Percentiles rank a stretch among this genome's conserved stretches.
Conservation (phyloP, 2,888 invertebrate genomes). For the Taphrorychus bicolor region DNA sequence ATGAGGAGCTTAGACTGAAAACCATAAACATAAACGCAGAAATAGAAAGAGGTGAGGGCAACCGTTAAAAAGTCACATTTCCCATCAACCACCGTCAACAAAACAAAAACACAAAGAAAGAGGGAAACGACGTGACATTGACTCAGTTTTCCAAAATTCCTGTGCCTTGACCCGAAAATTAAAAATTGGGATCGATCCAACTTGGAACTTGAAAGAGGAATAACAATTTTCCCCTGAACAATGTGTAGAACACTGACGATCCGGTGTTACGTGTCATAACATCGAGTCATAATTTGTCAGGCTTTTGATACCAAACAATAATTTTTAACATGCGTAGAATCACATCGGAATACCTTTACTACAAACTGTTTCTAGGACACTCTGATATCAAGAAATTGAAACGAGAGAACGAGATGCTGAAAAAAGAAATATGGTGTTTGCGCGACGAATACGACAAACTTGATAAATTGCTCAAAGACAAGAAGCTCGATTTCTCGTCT, state of each 20-base stretch:
- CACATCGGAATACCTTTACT: not conserved
- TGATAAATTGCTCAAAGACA: conserved; percentile 77
- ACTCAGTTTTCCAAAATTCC: not conserved
- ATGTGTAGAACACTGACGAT: conserved; percentile 6
- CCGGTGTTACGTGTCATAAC: conserved; percentile 15
- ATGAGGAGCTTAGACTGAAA: conserved; percentile 86
- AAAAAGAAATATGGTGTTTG: conserved; percentile 85
- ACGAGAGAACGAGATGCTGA: conserved; percentile 85
- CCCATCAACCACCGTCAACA: not conserved
- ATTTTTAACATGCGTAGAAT: not conserved
- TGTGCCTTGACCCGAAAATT: conserved; percentile 5
- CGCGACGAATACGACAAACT: conserved; percentile 89
- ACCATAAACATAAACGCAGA: conserved; percentile 93
- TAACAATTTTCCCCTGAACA: not conserved
- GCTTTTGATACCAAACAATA: not conserved
- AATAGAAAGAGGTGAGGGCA: conserved; percentile 81
- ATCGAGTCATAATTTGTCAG: conserved; percentile 15
- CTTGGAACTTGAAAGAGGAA: conserved; percentile 9
- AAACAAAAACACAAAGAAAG: conserved; percentile 1
- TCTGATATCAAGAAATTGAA: conserved; percentile 88
- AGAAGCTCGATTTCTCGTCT: conserved; percentile 56
- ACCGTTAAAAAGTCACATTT: no score
- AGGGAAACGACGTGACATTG: not conserved
- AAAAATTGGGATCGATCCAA: conserved; percentile 19
- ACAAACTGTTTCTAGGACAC: conserved; percentile 69